Base-by-base conservation (phyloP, 2,797 vertebrate genomes). In the Coreius guichenoti region DNA sequence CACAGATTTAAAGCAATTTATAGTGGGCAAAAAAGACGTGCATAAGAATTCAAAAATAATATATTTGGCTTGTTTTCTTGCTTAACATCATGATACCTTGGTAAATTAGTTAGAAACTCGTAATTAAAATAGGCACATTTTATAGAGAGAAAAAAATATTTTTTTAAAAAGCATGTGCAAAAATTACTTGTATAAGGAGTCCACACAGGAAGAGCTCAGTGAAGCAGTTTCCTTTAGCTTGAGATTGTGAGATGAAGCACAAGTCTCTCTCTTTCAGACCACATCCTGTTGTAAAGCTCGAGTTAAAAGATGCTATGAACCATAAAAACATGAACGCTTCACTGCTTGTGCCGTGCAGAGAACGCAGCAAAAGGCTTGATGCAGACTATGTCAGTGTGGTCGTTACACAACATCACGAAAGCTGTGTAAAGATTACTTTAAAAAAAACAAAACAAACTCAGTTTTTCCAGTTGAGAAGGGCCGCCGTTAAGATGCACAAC, bases 281-380 rank as follows among this genome's bases (percentile, higher is more conserved):
- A 94, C 94, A 92, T 94, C 94, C 93, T 94, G 93, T 91, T 92
- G 23, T 83, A 81, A 29, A 58, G 78, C 49, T 17, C 0, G n/a
- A n/a, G 75, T 43, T 65, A 80, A 47, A 74, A 86, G 86, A 80
- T 47, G 47, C 26, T 65, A 5, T 85, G 45, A 67, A 84, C 43
- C 54, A 49, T 67, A 17, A 54, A 74, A 33, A 47, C 61, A 56
- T 36, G 45, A 61, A 14, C 12, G 12, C 16, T 31, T 82, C 21
- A 17, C 8, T 69, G 7, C 23, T 4, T 72, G 31, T 26, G 65
- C 61, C 63, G 79, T 65, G 54, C n/a, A 80, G n/a, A 65, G 21
- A 21, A 47, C 33, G 14, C 39, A 12, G 39, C 9, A 31, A 29
- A 79, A 29, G 9, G 16, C 3, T 45, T 4, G 14, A 13, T n/a